Percentiles rank a stretch among this genome's conserved stretches.
These are phyloP conservation scores for Sebastes oblongus DNA, from an alignment of 2,797 vertebrate species.

Conservation along the genomic window DNA sequence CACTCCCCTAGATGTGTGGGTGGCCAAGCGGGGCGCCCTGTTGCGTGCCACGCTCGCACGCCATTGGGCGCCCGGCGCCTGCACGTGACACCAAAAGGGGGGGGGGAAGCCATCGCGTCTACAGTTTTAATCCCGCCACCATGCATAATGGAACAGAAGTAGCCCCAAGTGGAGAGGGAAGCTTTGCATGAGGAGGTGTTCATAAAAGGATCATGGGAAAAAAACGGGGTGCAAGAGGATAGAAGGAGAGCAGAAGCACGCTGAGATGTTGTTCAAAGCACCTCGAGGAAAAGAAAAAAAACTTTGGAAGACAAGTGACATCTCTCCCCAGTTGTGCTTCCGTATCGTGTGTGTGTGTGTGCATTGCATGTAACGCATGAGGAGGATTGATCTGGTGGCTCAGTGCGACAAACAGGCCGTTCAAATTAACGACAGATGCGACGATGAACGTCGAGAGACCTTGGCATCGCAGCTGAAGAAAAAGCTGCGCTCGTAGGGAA, in stretches of 20 bases:
- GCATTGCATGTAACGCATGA: conserved; percentile 33
- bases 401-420: conserved; percentile 58
- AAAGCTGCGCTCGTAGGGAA: conserved; percentile 17
- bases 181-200: conserved; percentile 78
- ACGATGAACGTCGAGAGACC: conserved; percentile 37
- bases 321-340: conserved; percentile 46
- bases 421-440: conserved; percentile 58
- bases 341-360: conserved; percentile 11
- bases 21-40: conserved; percentile 82
- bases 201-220: conserved; percentile 76
- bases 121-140: conserved; percentile 82
- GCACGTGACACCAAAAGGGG: conserved; percentile 67
- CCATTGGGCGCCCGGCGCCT: conserved; percentile 73
- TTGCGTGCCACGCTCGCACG: conserved; percentile 72
- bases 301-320: conserved; percentile 65
- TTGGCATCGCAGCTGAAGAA: conserved; percentile 57
- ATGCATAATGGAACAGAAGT: conserved; percentile 85
- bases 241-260: conserved; percentile 52
- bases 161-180: conserved; percentile 78
- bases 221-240: conserved; percentile 57
- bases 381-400: conserved; percentile 49
- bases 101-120: conserved; percentile 66
- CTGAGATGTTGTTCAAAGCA: conserved; percentile 72
- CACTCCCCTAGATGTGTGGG: conserved; percentile 78
- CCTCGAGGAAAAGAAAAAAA: conserved; percentile 60